These are phyloP conservation scores for Drosophila cognata DNA, from an alignment of 2,888 invertebrate genomes.

Conservation along the genomic window DNA sequence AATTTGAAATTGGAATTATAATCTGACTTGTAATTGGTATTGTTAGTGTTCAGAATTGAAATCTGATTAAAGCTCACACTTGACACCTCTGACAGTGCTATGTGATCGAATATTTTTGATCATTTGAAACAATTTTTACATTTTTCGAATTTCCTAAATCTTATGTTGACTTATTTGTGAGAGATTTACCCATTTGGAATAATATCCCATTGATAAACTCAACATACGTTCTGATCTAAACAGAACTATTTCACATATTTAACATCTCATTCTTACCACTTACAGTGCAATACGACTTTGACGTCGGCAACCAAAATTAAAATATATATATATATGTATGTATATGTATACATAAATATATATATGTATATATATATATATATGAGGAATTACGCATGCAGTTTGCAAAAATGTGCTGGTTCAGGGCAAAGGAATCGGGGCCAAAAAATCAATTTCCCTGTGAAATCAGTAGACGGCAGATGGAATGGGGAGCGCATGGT, in stretches of 20 bases:
- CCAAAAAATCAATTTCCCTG: slow-evolving; percentile 56
- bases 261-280: not conserved
- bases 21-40: not conserved
- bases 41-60: rapidly evolving
- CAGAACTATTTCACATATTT: not conserved
- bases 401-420: slow-evolving; percentile 44
- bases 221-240: not conserved
- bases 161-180: not conserved
- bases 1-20: not conserved
- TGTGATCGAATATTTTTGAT: not conserved
- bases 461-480: slow-evolving; percentile 42
- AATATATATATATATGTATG: not conserved
- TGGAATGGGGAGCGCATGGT: slow-evolving; percentile 5
- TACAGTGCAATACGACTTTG: not conserved
- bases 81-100: not conserved
- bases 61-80: not conserved
- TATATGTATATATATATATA: not conserved
- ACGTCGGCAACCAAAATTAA: not conserved
- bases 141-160: not conserved
- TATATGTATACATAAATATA: not conserved
- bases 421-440: not conserved
- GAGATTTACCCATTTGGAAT: not conserved
- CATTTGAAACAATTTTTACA: not conserved
- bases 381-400: slow-evolving; percentile 34
- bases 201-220: not conserved